A percentile compares a stretch with the other conserved stretches of the same genome.
Evolutionary conservation across 2,888 invertebrate species (phyloP).

Genomic region (Nomada ferruginata): DNA sequence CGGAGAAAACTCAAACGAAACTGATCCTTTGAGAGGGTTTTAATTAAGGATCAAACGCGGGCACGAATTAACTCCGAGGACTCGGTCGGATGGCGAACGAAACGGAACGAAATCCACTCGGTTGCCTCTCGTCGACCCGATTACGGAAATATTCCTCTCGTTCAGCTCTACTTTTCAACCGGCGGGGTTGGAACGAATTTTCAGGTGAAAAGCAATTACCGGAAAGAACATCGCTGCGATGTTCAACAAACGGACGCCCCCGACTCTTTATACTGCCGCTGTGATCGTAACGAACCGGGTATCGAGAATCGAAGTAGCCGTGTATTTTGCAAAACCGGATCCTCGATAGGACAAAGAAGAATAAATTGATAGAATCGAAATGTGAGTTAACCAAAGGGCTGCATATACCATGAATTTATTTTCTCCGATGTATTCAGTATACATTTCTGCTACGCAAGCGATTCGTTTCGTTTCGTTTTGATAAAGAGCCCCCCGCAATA

Average conservation of each 20-base stretch:
- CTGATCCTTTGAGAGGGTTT: constrained; percentile 38
- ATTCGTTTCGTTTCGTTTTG: too few species aligned
- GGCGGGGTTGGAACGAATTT: not conserved
- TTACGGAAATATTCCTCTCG: constrained; percentile 32
- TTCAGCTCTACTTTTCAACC: not conserved
- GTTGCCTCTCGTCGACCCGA: constrained; percentile 40
- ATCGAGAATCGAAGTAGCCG: not conserved
- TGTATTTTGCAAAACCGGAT: not conserved
- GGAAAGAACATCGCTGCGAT: constrained; percentile 21
- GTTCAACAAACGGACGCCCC: constrained; percentile 40
- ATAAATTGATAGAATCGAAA: not conserved
- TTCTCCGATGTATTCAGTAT: constrained; percentile 27
- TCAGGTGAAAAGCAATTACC: constrained; percentile 44
- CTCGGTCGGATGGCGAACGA: not conserved
- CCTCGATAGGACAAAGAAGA: not conserved
- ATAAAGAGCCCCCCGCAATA: too few species aligned
- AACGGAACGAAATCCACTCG: constrained; percentile 11
- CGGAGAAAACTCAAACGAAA: constrained; percentile 24
- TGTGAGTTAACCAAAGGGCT: too few species aligned
- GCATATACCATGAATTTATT: too few species aligned
- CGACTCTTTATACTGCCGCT: constrained; percentile 41
- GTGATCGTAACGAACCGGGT: constrained; percentile 22
- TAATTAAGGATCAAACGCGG: constrained; percentile 55
- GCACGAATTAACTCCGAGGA: constrained; percentile 34
- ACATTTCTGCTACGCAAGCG: too few species aligned